Base-by-base conservation (phyloP, 2,113 vertebrate species). In the Redunca redunca region DNA sequence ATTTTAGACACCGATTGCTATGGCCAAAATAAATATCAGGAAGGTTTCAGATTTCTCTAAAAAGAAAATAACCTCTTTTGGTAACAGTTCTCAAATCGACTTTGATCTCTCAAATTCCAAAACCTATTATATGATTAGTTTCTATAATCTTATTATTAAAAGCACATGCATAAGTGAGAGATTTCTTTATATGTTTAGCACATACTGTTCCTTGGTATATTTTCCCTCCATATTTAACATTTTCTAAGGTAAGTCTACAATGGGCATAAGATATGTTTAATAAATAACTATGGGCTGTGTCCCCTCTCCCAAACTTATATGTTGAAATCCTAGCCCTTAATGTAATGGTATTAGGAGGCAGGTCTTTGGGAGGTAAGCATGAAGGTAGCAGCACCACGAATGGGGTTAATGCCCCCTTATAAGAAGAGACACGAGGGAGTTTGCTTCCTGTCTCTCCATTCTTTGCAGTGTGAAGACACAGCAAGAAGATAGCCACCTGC, bases 11-110 rank as follows among this genome's bases (percentile, higher is more conserved):
- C 14, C 10, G 28, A 82, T 57, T 15, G 5, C 88, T 55, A 36
- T 6, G 48, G 94, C 96, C 96, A 97, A 98, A 94, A 83, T 91
- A 97, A 97, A 94, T 95, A 97, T 43, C 88, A 94, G 88, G 53
- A 88, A 85, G 14, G 91, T 95, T 97, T 98, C 88, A 89, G 84
- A 80, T 95, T 97, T 94, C 96, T 96, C 85, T 78, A 77, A 14
- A n/a, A 28, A 46, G 80, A 96, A 85, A 55, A 77, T 10, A 74
- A 14, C 5, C 23, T 46, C 6, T 88, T 81, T 92, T 4, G 10
- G 58, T 77, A 96, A 95, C 19, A 81, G 91, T 95, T 96, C 67
- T 88, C 16, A 89, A 78, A 53, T 40, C 6, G n/a, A 90, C 84
- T 84, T 87, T 96, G 83, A 96, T 89, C 87, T 97, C 50, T 89